phyloP scores from a whole-genome alignment of 2,888 invertebrate species.

The Scaptomyza polygonia region DNA sequence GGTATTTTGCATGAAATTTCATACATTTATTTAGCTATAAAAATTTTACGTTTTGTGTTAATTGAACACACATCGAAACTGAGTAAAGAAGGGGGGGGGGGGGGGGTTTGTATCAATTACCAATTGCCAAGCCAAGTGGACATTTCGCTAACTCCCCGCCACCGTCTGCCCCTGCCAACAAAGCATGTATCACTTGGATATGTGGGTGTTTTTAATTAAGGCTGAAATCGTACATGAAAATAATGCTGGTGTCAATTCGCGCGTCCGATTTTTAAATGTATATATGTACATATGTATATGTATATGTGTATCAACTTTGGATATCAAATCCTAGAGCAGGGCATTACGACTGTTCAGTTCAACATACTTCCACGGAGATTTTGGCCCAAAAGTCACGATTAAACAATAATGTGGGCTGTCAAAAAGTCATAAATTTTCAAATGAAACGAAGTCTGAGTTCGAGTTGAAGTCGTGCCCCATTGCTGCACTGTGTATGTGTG shows the following conservation, averaged over 20 bases:
- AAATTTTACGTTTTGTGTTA: slow-evolving; percentile 33
- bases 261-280: slow-evolving; percentile 63
- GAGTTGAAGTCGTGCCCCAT: slow-evolving; percentile 46
- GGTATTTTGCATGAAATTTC: slow-evolving; percentile 39
- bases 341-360: slow-evolving; percentile 10
- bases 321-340: slow-evolving; percentile 52
- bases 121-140: slow-evolving; percentile 33
- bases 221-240: slow-evolving; percentile 1
- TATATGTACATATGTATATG: slow-evolving; percentile 11
- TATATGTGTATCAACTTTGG: background rate
- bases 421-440: slow-evolving; percentile 77
- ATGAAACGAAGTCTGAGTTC: slow-evolving; percentile 55
- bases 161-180: too few relatives aligned
- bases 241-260: slow-evolving; percentile 73
- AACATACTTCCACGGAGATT: slow-evolving; percentile 30
- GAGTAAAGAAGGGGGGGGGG: too few relatives aligned
- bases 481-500: background rate
- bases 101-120: slow-evolving; percentile 40
- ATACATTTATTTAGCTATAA: slow-evolving; percentile 11
- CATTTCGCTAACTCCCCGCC: slow-evolving; percentile 6
- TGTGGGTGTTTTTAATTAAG: slow-evolving; percentile 72
- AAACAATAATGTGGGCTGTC: slow-evolving; percentile 79
- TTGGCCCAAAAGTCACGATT: slow-evolving; percentile 75
- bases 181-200: background rate
- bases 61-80: slow-evolving; percentile 44